Percentiles rank a stretch among this genome's conserved stretches.
Conservation (phyloP, 2,113 vertebrate species). For the Dromas ardeola region DNA sequence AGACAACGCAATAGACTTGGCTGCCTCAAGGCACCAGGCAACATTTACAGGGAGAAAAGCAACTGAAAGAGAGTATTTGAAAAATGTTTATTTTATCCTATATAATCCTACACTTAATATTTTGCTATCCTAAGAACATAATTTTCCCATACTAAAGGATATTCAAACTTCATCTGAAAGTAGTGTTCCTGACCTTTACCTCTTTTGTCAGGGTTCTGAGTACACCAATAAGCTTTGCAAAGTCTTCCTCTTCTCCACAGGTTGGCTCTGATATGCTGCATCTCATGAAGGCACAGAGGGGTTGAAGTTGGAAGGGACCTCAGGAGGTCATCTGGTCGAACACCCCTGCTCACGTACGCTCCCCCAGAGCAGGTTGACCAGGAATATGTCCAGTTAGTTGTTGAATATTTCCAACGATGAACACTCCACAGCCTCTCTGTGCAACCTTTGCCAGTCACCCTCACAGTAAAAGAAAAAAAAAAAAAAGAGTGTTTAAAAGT, state of each 20-base stretch:
- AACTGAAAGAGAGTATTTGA: background rate
- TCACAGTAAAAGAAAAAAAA: background rate
- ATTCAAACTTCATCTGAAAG: background rate
- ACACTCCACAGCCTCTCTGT: background rate
- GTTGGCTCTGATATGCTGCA: background rate
- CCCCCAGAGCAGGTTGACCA: background rate
- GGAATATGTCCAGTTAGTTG: background rate
- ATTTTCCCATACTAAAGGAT: background rate
- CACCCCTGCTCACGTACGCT: background rate
- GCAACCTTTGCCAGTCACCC: background rate
- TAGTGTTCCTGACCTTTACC: background rate
- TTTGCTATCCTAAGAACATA: background rate
- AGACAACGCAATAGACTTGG: background rate
- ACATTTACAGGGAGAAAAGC: background rate
- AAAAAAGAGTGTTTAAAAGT: no score
- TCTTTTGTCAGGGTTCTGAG: background rate
- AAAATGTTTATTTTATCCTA: background rate
- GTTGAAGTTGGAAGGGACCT: background rate
- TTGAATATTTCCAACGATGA: background rate
- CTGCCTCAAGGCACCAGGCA: background rate
- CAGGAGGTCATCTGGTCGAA: background rate
- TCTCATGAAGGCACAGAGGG: background rate
- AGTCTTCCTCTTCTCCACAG: background rate
- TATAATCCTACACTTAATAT: background rate
- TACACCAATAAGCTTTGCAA: background rate